Percentiles rank a stretch among this genome's conserved stretches.
phyloP scores from a whole-genome alignment of 1,140 invertebrate genomes.

The Drosophila ercepeae region DNA sequence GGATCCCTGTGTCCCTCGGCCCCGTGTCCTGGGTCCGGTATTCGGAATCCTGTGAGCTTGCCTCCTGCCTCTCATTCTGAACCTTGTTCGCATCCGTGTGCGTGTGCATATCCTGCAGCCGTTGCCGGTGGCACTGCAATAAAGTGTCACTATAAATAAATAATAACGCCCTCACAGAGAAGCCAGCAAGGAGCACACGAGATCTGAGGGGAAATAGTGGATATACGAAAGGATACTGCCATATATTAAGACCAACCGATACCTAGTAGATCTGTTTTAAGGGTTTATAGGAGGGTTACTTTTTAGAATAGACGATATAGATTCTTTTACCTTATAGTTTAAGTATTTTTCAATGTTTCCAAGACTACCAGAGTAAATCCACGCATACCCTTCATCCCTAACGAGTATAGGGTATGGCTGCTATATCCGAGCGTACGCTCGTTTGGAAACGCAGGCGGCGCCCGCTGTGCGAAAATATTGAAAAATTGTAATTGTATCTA shows the following conservation, averaged over 20 bases:
- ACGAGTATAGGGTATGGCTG: slow-evolving; percentile 10
- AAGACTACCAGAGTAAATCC: no score
- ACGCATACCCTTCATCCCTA: slow-evolving; percentile 13
- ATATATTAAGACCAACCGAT: not conserved
- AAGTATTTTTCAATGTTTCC: no score
- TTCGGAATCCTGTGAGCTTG: slow-evolving; percentile 1
- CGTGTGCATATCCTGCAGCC: slow-evolving; percentile 69
- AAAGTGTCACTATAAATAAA: slow-evolving; percentile 82
- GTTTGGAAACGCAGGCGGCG: slow-evolving; percentile 6
- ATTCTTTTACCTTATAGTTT: no score
- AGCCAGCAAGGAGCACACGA: slow-evolving; percentile 1
- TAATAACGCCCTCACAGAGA: slow-evolving; percentile 77
- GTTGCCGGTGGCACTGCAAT: slow-evolving; percentile 64
- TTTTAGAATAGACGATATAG: no score
- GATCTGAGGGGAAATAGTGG: not conserved
- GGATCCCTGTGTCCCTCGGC: not conserved
- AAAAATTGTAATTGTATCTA: slow-evolving; percentile 82
- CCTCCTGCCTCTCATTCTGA: not conserved
- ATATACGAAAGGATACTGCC: not conserved
- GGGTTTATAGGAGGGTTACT: not conserved
- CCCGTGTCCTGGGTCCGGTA: not conserved
- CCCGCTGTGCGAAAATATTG: slow-evolving; percentile 79
- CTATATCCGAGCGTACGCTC: slow-evolving; percentile 15
- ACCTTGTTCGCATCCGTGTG: slow-evolving; percentile 18
- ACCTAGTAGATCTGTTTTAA: not conserved